Evolutionary conservation across 2,797 vertebrate species (phyloP).

Genomic region (Lepus townsendii): DNA sequence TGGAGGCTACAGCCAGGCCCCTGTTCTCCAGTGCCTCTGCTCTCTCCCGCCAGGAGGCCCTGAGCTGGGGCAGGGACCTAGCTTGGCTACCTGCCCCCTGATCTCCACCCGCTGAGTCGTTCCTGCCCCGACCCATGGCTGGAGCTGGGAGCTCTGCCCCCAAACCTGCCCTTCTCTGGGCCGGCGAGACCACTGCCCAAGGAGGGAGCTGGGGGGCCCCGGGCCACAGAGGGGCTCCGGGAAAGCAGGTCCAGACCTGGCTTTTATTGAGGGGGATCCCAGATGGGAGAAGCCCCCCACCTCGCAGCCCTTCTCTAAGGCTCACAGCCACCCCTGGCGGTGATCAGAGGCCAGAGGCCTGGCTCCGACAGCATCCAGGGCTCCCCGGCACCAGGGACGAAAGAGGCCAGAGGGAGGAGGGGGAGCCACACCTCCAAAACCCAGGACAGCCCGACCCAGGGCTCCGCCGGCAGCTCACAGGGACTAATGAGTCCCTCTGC

Average conservation of each 20-base stretch:
- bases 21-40: too few species aligned
- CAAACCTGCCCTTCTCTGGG: neutral
- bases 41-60: neutral
- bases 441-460: neutral
- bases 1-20: neutral
- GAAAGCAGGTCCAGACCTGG: neutral
- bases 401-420: neutral
- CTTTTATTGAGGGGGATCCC: neutral
- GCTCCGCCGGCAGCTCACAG: too few species aligned
- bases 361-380: neutral
- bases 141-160: neutral
- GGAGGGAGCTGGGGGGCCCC: neutral
- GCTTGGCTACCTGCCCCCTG: neutral
- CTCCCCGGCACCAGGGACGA: neutral
- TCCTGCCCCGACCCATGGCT: neutral
- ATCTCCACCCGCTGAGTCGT: neutral
- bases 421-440: neutral
- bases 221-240: neutral
- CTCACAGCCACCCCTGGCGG: neutral
- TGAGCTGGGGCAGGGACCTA: accelerated
- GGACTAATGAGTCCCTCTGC: too few species aligned
- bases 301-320: neutral
- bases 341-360: neutral
- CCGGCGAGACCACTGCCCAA: neutral
- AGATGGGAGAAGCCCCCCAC: neutral